Percentiles rank a stretch among this genome's conserved stretches.
phyloP scores from a whole-genome alignment of 2,113 vertebrate genomes.

The Symphodus melops region DNA sequence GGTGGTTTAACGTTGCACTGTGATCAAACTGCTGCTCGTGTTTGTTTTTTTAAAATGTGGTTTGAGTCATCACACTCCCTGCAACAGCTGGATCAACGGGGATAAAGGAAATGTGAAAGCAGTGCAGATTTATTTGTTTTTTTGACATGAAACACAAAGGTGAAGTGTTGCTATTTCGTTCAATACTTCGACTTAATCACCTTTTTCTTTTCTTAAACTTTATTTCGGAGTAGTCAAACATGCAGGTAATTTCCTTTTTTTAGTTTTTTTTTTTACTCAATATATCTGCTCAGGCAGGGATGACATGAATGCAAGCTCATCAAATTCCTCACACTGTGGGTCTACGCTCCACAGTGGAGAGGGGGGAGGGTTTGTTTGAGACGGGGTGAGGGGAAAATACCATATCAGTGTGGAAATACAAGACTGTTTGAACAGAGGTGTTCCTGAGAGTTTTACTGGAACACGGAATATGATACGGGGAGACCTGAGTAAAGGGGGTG shows the following conservation, averaged over 20 bases:
- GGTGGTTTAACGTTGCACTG: slow-evolving; percentile 14
- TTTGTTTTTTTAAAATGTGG: slow-evolving; percentile 27
- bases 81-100: slow-evolving; percentile 12
- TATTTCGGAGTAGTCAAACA: not conserved
- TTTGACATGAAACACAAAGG: not conserved
- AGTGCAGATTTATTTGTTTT: not conserved
- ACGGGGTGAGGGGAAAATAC: slow-evolving; percentile 18
- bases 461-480: slow-evolving; percentile 37
- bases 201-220: not conserved
- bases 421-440: slow-evolving; percentile 18
- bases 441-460: slow-evolving; percentile 34
- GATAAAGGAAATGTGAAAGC: not conserved
- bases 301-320: slow-evolving; percentile 71
- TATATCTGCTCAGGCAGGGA: slow-evolving; percentile 52
- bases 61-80: slow-evolving; percentile 12
- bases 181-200: not conserved
- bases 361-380: slow-evolving; percentile 54
- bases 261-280: slow-evolving; percentile 44
- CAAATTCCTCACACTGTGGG: slow-evolving; percentile 76
- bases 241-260: slow-evolving; percentile 28
- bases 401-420: slow-evolving; percentile 22
- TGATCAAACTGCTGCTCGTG: slow-evolving; percentile 20
- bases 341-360: slow-evolving; percentile 39
- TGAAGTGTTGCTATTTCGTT: not conserved
- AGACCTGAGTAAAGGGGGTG: slow-evolving; percentile 24